A percentile compares a stretch with the other conserved stretches of the same genome.
phyloP scores from a whole-genome alignment of 2,797 vertebrate genomes.

The Serranus cabrilla region DNA sequence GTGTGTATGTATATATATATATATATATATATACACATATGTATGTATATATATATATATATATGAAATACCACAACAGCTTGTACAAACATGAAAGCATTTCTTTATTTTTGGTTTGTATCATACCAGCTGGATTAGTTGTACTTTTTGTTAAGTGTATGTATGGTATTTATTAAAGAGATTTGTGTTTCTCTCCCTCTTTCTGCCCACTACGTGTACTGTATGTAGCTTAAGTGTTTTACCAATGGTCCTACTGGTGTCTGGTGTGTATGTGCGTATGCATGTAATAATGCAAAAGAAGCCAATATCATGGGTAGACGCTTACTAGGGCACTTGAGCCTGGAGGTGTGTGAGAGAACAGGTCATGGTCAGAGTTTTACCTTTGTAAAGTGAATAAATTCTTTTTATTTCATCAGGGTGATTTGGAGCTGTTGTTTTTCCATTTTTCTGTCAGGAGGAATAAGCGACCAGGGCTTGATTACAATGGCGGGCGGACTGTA shows the following conservation, averaged over 20 bases:
- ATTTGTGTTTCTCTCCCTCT: constrained; percentile 90
- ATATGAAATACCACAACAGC: constrained; percentile 90
- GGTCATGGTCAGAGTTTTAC: constrained; percentile 91
- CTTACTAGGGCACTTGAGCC: constrained; percentile 85
- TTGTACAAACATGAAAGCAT: constrained; percentile 98
- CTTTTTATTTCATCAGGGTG: constrained; percentile 91
- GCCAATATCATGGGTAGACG: constrained; percentile 71
- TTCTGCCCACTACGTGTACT: constrained; percentile 88
- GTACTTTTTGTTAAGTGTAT: constrained; percentile 92
- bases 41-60: constrained; percentile 63
- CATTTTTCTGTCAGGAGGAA: constrained; percentile 29
- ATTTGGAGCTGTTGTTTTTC: constrained; percentile 57
- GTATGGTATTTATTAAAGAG: constrained; percentile 94
- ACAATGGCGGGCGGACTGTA: constrained; percentile 9
- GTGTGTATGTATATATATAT: constrained; percentile 69
- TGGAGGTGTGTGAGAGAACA: constrained; percentile 85
- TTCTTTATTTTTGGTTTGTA: constrained; percentile 93
- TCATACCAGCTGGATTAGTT: constrained; percentile 94
- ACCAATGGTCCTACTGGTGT: constrained; percentile 84
- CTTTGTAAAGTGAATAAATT: constrained; percentile 96
- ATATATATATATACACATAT: constrained; percentile 65
- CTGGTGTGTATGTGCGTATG: constrained; percentile 50
- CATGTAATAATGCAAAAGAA: constrained; percentile 65
- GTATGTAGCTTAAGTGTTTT: constrained; percentile 89
- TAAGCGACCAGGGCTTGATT: constrained; percentile 1